Base-by-base conservation (phyloP, 2,888 invertebrate species). In the Apotomis turbidana region DNA sequence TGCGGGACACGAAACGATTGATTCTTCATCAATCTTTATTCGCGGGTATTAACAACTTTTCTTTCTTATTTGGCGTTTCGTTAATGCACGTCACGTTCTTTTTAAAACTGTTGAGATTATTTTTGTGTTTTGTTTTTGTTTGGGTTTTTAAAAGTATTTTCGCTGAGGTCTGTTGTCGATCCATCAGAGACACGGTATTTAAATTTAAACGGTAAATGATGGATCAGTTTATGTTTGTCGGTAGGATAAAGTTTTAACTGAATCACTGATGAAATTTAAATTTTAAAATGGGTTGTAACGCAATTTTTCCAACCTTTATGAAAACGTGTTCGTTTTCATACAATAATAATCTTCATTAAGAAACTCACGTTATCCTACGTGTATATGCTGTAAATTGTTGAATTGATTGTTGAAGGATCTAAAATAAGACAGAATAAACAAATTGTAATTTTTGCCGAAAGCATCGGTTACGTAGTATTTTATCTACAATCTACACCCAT, bases 21-120 rank as follows among this genome's bases (percentile, higher is more conserved):
- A 93, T 93, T 92, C 88, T 86, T 86, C 91, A 91, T 93, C 90
- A 92, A 93, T 93, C 93, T 92, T 93, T 90, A 91, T 93, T 91
- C 87, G 86, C 85, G 83, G 70, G 83, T 81, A 85, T 86, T 88
- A 86, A 86, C 83, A 82, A 83, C 85, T 86, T 85, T 85, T 87
- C 84, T 83, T 81, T 82, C 78, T 76, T 72, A 70, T 76, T 77
- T 70, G 71, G 70, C 73, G 67, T 70, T 74, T 71, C 62, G 72
- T 79, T 80, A 76, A 75, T 75, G 75, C 74, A 70, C 68, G 75
- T 74, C 72, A 75, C 71, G 75, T 66, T 67, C 68, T 64, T 64
- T 71, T 58, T 52, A 54, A 68, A 59, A 64, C 64, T 54, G 72
- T 72, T 59, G 68, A 63, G 72, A 72, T 68, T 68, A 68, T 72